These are phyloP conservation scores for Macaria notata DNA, from an alignment of 2,888 invertebrate genomes.

Conservation along the genomic window DNA sequence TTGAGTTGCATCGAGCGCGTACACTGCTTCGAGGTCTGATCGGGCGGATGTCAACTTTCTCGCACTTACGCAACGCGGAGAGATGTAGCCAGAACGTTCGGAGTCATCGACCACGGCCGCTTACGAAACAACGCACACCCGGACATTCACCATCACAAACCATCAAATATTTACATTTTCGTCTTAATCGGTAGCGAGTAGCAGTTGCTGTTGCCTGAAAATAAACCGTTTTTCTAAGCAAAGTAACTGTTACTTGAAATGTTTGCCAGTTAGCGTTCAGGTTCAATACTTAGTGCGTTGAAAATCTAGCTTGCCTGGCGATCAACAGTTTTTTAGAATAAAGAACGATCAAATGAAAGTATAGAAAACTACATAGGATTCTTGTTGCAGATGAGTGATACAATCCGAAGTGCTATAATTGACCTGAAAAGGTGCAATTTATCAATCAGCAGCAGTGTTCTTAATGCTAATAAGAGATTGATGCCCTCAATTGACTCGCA, in stretches of 20 bases:
- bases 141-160: slow-evolving; percentile 45
- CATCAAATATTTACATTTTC: slow-evolving; percentile 23
- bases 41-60: slow-evolving; percentile 79
- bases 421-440: no score
- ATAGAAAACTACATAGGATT: no score
- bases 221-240: neutral
- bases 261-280: neutral
- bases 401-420: no score
- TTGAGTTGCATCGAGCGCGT: slow-evolving; percentile 49
- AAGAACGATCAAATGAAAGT: no score
- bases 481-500: no score
- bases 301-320: slow-evolving; percentile 14
- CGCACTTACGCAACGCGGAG: slow-evolving; percentile 73
- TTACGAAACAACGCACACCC: slow-evolving; percentile 71
- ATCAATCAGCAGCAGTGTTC: no score
- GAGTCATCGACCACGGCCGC: slow-evolving; percentile 79
- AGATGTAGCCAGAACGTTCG: slow-evolving; percentile 78
- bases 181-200: slow-evolving; percentile 4
- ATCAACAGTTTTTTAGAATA: neutral
- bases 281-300: neutral
- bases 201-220: slow-evolving; percentile 6
- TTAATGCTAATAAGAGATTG: no score
- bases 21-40: slow-evolving; percentile 43
- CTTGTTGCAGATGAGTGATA: no score
- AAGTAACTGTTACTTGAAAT: slow-evolving; percentile 9